Evolutionary conservation across 2,797 vertebrate species (phyloP).

Genomic region (Nyctalus aviator): DNA sequence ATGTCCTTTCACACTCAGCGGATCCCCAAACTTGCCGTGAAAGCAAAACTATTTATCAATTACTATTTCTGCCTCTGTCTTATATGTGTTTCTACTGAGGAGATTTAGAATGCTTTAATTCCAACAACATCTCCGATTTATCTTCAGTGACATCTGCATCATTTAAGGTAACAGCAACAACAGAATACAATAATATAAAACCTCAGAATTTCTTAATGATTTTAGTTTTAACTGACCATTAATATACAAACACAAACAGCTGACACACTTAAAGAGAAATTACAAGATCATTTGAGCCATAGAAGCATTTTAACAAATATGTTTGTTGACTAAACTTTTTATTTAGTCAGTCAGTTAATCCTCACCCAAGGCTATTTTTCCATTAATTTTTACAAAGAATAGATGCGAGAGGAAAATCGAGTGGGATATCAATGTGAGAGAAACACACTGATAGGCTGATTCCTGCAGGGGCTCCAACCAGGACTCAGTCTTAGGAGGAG

Average conservation of each 20-base stretch:
- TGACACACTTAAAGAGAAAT: conserved; percentile 52
- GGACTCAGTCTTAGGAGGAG: too few relatives aligned
- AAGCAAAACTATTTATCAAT: conserved; percentile 75
- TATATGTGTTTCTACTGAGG: conserved; percentile 64
- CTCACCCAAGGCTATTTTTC: too few relatives aligned
- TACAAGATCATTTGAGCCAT: conserved; percentile 75
- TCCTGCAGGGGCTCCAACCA: too few relatives aligned
- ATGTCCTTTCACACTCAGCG: conserved; percentile 61
- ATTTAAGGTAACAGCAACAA: conserved; percentile 71
- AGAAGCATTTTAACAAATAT: conserved; percentile 76
- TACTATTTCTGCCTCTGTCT: conserved; percentile 68
- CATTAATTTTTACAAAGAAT: too few relatives aligned
- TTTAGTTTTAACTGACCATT: conserved; percentile 68
- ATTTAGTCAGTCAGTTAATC: too few relatives aligned
- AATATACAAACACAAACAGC: conserved; percentile 75
- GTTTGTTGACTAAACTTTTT: conserved; percentile 68
- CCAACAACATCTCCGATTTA: conserved; percentile 75
- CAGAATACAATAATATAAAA: not conserved
- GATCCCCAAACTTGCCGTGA: conserved; percentile 69
- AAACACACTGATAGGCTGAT: too few relatives aligned
- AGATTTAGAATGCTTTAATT: conserved; percentile 77
- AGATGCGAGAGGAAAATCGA: too few relatives aligned
- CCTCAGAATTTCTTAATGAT: conserved; percentile 4
- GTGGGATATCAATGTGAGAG: too few relatives aligned
- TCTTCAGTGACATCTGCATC: conserved; percentile 80